phyloP scores from a whole-genome alignment of 1,140 invertebrate genomes.

The Lepidurus arcticus region DNA sequence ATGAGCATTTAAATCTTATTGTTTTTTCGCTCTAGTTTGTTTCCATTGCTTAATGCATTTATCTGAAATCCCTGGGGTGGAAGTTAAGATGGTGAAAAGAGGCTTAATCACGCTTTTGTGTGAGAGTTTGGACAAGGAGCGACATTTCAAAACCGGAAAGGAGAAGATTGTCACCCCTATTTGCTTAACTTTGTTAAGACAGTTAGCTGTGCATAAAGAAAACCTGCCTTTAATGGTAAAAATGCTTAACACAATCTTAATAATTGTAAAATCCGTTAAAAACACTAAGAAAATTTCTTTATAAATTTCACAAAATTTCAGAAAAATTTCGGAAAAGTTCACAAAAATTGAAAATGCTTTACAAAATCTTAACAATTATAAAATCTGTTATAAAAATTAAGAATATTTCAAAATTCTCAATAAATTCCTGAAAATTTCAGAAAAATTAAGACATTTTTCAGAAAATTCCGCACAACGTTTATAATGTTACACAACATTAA shows the following conservation, averaged over 20 bases:
- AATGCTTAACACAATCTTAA: neutral
- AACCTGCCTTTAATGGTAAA: neutral
- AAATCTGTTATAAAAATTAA: no score
- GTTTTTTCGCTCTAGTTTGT: constrained; percentile 52
- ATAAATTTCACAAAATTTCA: no score
- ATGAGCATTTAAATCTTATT: neutral
- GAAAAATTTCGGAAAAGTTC: no score
- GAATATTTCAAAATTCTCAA: no score
- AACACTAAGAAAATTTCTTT: no score
- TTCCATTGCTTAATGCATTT: constrained; percentile 92
- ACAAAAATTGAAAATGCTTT: no score
- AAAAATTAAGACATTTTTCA: no score
- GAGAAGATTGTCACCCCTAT: neutral
- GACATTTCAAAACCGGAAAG: neutral
- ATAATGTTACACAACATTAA: no score
- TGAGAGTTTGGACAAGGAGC: constrained; percentile 73
- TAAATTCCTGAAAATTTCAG: no score
- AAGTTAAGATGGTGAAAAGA: constrained; percentile 95
- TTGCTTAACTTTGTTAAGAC: neutral
- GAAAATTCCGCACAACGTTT: no score
- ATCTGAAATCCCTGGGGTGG: constrained; percentile 84
- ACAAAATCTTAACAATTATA: no score
- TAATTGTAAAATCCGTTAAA: no score
- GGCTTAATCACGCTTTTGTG: constrained; percentile 82
- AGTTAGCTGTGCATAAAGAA: neutral